A percentile compares a stretch with the other conserved stretches of the same genome.
phyloP scores from a whole-genome alignment of 2,888 invertebrate genomes.

The Apotomis capreana region DNA sequence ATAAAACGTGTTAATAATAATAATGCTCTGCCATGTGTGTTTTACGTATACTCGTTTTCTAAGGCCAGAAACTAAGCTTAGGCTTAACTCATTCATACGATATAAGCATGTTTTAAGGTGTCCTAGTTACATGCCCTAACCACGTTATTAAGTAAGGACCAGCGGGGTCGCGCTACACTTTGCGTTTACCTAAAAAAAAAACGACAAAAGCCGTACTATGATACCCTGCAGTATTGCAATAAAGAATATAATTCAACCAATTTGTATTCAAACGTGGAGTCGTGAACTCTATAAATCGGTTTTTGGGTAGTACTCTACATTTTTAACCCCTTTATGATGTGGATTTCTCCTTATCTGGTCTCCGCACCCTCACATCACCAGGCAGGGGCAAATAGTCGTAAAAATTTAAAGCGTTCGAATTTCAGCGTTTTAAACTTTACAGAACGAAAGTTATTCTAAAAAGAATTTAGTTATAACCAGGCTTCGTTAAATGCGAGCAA shows the following conservation, averaged over 20 bases:
- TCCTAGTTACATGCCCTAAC: conserved; percentile 18
- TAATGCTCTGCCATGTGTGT: no score
- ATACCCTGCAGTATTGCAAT: background rate
- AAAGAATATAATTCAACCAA: conserved; percentile 19
- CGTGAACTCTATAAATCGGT: conserved; percentile 27
- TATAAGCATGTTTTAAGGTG: background rate
- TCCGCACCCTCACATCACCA: conserved; percentile 37
- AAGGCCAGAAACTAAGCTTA: background rate
- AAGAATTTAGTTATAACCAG: no score
- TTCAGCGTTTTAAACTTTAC: conserved; percentile 16
- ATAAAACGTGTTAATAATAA: no score
- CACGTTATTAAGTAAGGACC: conserved; percentile 14
- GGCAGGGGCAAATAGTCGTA: conserved; percentile 33
- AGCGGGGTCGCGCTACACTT: background rate
- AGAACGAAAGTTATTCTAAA: background rate
- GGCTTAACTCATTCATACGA: background rate
- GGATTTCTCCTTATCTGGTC: conserved; percentile 35
- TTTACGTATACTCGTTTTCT: no score
- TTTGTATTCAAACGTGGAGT: conserved; percentile 34
- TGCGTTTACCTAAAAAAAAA: background rate
- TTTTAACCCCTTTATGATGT: conserved; percentile 40
- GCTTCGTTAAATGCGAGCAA: no score
- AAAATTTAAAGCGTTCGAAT: conserved; percentile 29
- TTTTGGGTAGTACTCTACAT: conserved; percentile 26
- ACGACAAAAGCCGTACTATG: background rate